phyloP scores from a whole-genome alignment of 1,140 invertebrate genomes.

The Acromyrmex echinatior region DNA sequence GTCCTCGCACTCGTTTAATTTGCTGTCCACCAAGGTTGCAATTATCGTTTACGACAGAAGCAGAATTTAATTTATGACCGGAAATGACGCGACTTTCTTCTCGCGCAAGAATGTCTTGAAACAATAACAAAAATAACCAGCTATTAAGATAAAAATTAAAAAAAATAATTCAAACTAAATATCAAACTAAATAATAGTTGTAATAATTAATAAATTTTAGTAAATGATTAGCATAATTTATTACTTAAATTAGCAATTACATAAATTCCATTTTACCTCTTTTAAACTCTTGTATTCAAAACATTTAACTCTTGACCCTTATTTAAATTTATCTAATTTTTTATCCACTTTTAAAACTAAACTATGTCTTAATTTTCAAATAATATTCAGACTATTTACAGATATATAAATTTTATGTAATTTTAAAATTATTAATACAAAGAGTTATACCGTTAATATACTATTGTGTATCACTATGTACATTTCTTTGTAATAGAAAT shows the following conservation, averaged over 20 bases:
- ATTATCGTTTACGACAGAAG: conserved; percentile 53
- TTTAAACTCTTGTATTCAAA: no score
- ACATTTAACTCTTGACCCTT: no score
- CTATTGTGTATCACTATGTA: not conserved
- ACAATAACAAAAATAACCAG: not conserved
- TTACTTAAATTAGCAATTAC: not conserved
- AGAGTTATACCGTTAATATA: not conserved
- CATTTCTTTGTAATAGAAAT: not conserved
- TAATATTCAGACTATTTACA: not conserved
- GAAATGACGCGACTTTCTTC: conserved; percentile 15
- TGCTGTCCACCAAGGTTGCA: conserved; percentile 39
- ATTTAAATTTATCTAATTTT: conserved; percentile 2
- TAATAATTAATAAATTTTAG: not conserved
- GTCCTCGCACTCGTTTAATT: conserved; percentile 56
- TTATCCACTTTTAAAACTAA: not conserved
- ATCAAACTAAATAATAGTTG: conserved; percentile 7
- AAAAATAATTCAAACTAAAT: not conserved
- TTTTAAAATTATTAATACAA: not conserved
- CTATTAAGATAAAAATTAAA: not conserved
- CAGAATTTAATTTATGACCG: conserved; percentile 57
- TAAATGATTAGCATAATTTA: not conserved
- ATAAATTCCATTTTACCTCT: not conserved
- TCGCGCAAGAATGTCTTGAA: conserved; percentile 12
- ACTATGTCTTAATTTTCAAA: not conserved
- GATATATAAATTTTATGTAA: not conserved